phyloP scores from a whole-genome alignment of 2,888 invertebrate species.

The Molanna angustata region DNA sequence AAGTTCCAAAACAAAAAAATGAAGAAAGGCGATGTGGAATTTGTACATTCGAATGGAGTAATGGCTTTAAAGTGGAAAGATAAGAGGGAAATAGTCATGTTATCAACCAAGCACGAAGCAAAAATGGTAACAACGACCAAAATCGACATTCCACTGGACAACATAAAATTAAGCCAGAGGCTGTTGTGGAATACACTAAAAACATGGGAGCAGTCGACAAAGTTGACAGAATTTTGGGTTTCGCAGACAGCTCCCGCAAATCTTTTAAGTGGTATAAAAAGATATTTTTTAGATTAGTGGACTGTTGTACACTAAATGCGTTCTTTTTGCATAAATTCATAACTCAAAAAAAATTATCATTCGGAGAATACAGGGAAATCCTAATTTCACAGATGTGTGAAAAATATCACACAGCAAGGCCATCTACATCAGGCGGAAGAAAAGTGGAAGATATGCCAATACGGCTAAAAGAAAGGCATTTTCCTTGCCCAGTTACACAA shows the following conservation, averaged over 20 bases:
- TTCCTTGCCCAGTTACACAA: slow-evolving; percentile 18
- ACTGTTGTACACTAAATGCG: slow-evolving; percentile 3
- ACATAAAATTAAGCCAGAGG: slow-evolving; percentile 5
- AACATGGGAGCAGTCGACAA: slow-evolving; percentile 15
- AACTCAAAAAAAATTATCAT: background rate
- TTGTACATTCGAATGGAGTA: background rate
- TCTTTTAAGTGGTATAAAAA: slow-evolving; percentile 17
- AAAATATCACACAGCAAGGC: slow-evolving; percentile 6
- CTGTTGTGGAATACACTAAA: slow-evolving; percentile 6
- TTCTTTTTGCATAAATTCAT: background rate
- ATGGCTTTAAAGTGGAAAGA: slow-evolving; percentile 4
- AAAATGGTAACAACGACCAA: slow-evolving; percentile 1
- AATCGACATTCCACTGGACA: slow-evolving; percentile 2
- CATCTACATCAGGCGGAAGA: slow-evolving; percentile 5
- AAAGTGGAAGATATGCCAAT: slow-evolving; percentile 1
- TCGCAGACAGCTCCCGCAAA: slow-evolving; percentile 9
- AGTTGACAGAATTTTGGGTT: slow-evolving; percentile 6
- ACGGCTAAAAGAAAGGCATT: slow-evolving; percentile 21
- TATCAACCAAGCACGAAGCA: background rate
- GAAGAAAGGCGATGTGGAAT: slow-evolving; percentile 3
- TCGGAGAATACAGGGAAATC: slow-evolving; percentile 3
- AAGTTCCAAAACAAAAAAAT: background rate
- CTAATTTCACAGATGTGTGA: background rate
- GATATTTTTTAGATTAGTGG: slow-evolving; percentile 10
- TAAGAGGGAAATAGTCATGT: slow-evolving; percentile 3